Evolutionary conservation across 2,888 invertebrate genomes (phyloP), one percentile per base, ranked within the genome.

Genomic region (Agrilus cyanescens): DNA sequence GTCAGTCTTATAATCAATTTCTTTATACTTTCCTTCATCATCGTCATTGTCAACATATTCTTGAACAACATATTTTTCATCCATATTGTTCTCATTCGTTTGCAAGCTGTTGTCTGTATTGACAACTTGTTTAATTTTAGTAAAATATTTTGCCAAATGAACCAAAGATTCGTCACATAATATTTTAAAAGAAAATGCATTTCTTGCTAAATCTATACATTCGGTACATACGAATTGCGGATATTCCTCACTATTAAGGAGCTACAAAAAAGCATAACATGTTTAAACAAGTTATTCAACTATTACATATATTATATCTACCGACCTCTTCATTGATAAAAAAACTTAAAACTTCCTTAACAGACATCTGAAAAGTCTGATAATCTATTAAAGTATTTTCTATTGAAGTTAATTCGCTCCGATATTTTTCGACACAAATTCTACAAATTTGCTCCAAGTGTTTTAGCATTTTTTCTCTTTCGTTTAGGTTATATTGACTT

Each of bases 181-280:
- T 25, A 58, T 20, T 50, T 57, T 59, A 46, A 60, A 60, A 46
- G 51, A 53, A 42, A 57, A 59, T 15, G 54, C 50, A 33, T 47
- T 46, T 7, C 50, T 50, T 32, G 55, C 50, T 41, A 48, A 50
- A 29, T 57, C 53, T 30, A 57, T 15, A 41, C 60, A 60, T 31
- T 43, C 50, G 32, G 47, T 41, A 46, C 60, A 60, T 16, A 60
- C 57, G 35, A 44, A 18, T 15, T 18, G 45, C 2, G 47, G 46
- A 33, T 39, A 46, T 12, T n/a, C 20, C 30, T 42, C 10, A 18
- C 18, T 37, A 2, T 37, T 18, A 2, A 12, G 37, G 2, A 15
- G 12, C 14, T 37, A 25, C 10, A 25, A 25, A 25, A 20, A 20
- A 7, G 6, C 5, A 20, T 8, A 25, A 25, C 2, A 25, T 10